These are phyloP conservation scores for Sycophaga agraensis DNA, from an alignment of 1,140 invertebrate species.

Conservation along the genomic window DNA sequence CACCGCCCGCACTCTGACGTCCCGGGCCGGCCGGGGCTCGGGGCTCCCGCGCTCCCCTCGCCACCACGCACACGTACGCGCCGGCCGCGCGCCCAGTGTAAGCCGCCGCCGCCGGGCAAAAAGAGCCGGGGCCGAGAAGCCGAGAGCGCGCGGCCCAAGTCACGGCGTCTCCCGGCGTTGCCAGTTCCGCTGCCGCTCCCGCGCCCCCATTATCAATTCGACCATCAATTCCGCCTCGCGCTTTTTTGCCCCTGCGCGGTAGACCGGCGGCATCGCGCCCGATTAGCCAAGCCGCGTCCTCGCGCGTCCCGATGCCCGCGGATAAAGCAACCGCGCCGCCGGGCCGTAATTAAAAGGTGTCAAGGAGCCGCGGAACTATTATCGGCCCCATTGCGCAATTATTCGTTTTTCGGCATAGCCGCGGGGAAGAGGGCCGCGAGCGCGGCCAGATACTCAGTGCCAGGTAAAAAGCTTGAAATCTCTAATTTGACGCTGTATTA, in stretches of 20 bases:
- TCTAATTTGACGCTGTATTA: not conserved
- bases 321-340: no score
- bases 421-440: no score
- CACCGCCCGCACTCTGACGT: constrained; percentile 33
- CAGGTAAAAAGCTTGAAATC: no score
- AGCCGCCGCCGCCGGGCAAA: constrained; percentile 41
- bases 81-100: constrained; percentile 51
- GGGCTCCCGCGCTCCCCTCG: constrained; percentile 23
- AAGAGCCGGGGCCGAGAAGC: constrained; percentile 40
- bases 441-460: no score
- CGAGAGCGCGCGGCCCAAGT: constrained; percentile 29
- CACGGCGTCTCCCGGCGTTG: constrained; percentile 4
- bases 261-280: not conserved
- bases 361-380: not conserved
- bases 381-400: no score
- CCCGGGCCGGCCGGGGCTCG: constrained; percentile 19
- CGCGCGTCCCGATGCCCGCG: no score
- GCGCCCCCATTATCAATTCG: no score
- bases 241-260: not conserved
- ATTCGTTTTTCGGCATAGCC: no score
- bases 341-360: not conserved
- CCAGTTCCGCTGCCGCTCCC: not conserved
- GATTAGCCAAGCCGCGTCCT: no score
- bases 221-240: no score
- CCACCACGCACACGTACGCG: constrained; percentile 32